Conservation (phyloP, 2,113 vertebrate species). For the Pituophis catenifer region DNA sequence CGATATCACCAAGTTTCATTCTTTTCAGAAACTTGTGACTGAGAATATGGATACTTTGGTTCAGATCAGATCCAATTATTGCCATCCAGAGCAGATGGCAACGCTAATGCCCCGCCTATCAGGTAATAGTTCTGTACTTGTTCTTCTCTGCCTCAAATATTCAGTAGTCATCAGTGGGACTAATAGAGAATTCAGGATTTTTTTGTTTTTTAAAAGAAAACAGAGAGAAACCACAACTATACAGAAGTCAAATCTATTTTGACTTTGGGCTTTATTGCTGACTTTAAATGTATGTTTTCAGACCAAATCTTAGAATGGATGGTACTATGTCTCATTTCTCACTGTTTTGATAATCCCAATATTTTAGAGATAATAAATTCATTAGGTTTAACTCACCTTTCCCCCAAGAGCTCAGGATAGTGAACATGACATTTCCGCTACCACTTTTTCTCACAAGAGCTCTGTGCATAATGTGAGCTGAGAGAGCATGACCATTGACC, state of each 20-base stretch:
- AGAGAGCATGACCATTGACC: not conserved
- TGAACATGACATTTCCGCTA: not conserved
- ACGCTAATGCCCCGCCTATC: conserved; percentile 77
- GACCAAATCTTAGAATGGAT: not conserved
- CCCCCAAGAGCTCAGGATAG: not conserved
- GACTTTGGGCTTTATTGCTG: not conserved
- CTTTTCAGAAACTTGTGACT: conserved; percentile 84
- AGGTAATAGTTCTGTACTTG: conserved; percentile 65
- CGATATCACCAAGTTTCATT: fast-evolving
- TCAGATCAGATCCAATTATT: conserved; percentile 86
- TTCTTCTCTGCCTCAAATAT: not conserved
- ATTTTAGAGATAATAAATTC: not conserved
- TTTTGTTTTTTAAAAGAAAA: not conserved
- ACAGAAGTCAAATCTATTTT: not conserved
- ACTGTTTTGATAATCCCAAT: not conserved
- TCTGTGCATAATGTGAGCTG: not conserved
- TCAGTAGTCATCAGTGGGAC: too few relatives aligned
- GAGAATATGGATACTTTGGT: conserved; percentile 95
- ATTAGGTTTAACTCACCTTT: not conserved
- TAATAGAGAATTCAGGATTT: not conserved
- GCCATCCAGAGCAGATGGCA: conserved; percentile 77
- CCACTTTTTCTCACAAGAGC: not conserved
- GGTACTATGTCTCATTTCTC: not conserved
- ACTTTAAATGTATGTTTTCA: not conserved
- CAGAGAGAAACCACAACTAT: not conserved